Conservation (phyloP, 2,113 vertebrate species). For the Prionailurus viverrinus region DNA sequence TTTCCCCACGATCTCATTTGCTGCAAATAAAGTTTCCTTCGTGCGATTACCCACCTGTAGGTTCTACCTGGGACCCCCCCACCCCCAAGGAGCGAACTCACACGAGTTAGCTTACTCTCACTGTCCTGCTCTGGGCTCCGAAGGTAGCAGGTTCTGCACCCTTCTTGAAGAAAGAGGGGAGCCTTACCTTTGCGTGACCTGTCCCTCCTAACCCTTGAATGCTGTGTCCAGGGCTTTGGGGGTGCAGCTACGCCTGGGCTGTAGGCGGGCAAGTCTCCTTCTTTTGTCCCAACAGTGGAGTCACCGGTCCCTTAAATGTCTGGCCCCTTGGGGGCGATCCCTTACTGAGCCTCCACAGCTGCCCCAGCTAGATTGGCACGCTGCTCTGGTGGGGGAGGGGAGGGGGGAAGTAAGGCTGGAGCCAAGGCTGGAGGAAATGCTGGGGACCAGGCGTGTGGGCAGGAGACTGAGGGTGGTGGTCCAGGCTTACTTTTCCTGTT, state of each 20-base stretch:
- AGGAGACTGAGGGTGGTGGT: not conserved
- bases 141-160: not conserved
- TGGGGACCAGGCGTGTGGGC: not conserved
- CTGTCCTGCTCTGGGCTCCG: not conserved
- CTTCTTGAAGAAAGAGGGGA: not conserved
- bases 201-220: not conserved
- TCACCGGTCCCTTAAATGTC: constrained; percentile 18
- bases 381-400: not conserved
- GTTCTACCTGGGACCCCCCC: not conserved
- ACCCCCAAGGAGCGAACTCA: too few species aligned
- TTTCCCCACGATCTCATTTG: not conserved
- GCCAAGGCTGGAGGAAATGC: not conserved
- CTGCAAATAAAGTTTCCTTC: not conserved
- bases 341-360: constrained; percentile 46
- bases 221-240: not conserved
- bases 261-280: not conserved
- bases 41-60: not conserved
- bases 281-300: not conserved
- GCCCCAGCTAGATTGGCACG: not conserved
- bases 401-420: not conserved
- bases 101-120: not conserved
- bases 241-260: not conserved
- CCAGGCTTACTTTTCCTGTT: not conserved
- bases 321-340: not conserved
- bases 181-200: constrained; percentile 1